These are phyloP conservation scores for Collichthys lucidus DNA, from an alignment of 2,113 vertebrate genomes.

Conservation along the genomic window DNA sequence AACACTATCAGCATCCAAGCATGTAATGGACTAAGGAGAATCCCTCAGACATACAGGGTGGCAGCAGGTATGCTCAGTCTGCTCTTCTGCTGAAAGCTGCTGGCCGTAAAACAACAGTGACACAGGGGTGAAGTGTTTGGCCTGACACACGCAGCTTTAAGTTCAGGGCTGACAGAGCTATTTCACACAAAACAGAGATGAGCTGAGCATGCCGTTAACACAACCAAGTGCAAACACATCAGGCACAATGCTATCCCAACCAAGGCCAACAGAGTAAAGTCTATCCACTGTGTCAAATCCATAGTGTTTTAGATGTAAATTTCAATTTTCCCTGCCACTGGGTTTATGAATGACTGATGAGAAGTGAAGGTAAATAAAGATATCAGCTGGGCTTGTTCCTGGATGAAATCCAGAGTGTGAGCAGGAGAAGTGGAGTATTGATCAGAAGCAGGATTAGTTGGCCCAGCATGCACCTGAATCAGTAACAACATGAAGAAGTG, in stretches of 20 bases:
- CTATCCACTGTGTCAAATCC: slow-evolving; percentile 17
- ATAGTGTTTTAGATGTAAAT: slow-evolving; percentile 21
- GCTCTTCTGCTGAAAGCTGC: slow-evolving; percentile 51
- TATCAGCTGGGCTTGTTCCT: slow-evolving; percentile 34
- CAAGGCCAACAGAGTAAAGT: neutral
- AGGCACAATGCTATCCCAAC: neutral
- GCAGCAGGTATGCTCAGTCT: slow-evolving; percentile 63
- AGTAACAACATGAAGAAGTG: slow-evolving; percentile 50
- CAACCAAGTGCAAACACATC: slow-evolving; percentile 25
- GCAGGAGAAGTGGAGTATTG: slow-evolving; percentile 64
- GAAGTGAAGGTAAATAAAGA: slow-evolving; percentile 49
- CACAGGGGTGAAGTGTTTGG: slow-evolving; percentile 21
- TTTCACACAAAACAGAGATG: slow-evolving; percentile 52
- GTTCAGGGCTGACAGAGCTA: slow-evolving; percentile 50
- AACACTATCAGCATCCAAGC: slow-evolving; percentile 78
- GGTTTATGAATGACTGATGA: slow-evolving; percentile 55
- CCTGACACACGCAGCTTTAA: slow-evolving; percentile 31
- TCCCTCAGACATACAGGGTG: slow-evolving; percentile 54
- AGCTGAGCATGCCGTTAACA: slow-evolving; percentile 34
- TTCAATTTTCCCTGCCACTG: slow-evolving; percentile 16
- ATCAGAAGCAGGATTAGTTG: slow-evolving; percentile 67
- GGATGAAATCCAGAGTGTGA: slow-evolving; percentile 57
- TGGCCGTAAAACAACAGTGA: slow-evolving; percentile 48
- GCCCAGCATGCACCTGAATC: slow-evolving; percentile 62
- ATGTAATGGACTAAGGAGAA: slow-evolving; percentile 72